Evolutionary conservation across 1,140 invertebrate genomes (phyloP), one percentile per base, ranked within the genome.

Genomic region (Latrodectus geometricus): DNA sequence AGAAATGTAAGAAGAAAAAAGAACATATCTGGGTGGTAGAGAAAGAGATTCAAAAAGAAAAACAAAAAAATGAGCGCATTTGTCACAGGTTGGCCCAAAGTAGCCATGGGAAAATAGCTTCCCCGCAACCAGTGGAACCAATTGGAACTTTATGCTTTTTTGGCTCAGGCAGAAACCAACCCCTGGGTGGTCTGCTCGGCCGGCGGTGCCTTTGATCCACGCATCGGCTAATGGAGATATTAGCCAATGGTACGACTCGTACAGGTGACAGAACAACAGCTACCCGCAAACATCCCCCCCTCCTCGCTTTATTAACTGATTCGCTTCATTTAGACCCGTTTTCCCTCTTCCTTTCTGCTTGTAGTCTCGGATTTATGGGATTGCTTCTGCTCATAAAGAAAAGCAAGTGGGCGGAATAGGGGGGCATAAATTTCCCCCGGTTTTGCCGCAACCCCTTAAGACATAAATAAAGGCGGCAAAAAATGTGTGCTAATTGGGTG

Each of bases 81-180:
- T 83, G 80, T 83, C 80, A 74, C 80, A 65, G 23, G 23, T 66
- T 74, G 68, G 52, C 66, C 69, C 69, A n/a, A 35, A 5, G 35
- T 35, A 83, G 80, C 61, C 80, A 50, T 83, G 80, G 80, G 80
- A 83, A 83, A 83, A 74, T 66, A 66, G 80, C 61, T 66, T 50
- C 52, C 52, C 35, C 17, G 80, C 70, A 73, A 70, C 52, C 49
- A 83, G 80, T 83, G 80, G 80, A 83, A 83, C 80, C 80, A 83
- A 83, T 83, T 54, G 80, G 80, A 83, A 83, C 80, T 83, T 83
- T 83, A 83, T 83, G 70, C 80, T 68, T 54, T 78, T 66, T 78
- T 54, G 21, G 48, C 20, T 70, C 72, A 61, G 20, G 70, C 80
- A 20, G 69, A 74, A 54, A 35, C 35, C 17, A 17, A 21, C 78